These are phyloP conservation scores for Tipula helvola DNA, from an alignment of 2,888 invertebrate species.

Conservation along the genomic window DNA sequence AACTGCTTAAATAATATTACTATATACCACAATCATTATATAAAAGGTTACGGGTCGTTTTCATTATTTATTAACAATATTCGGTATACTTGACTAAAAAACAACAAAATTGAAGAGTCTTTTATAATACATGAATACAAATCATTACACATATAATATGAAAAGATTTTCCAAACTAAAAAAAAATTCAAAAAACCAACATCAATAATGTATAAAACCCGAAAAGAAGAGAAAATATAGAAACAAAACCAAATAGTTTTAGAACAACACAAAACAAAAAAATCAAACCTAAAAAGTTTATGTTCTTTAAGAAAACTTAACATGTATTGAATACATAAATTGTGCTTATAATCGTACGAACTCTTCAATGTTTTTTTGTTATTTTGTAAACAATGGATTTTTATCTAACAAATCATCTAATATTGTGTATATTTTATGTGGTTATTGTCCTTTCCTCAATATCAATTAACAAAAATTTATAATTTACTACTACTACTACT, in stretches of 20 bases:
- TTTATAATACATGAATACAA: not conserved
- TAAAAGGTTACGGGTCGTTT: not conserved
- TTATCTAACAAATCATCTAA: not conserved
- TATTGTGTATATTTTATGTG: not conserved
- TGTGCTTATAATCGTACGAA: not conserved
- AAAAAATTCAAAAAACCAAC: not conserved
- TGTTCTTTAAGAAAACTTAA: not conserved
- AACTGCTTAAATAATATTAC: not conserved
- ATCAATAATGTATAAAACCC: not conserved
- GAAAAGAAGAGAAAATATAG: not conserved
- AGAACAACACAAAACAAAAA: not conserved
- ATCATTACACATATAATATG: not conserved
- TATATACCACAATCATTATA: not conserved
- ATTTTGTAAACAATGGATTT: not conserved
- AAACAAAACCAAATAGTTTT: not conserved
- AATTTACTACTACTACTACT: not conserved
- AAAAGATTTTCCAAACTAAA: not conserved
- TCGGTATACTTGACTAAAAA: not conserved
- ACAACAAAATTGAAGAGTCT: not conserved
- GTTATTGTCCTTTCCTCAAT: conserved; percentile 4
- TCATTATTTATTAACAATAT: not conserved
- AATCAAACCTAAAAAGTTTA: not conserved
- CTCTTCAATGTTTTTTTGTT: not conserved
- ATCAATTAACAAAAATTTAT: not conserved
- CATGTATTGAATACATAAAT: not conserved